These are phyloP conservation scores for Drosophila mimetica DNA, from an alignment of 2,888 invertebrate species.

Conservation along the genomic window DNA sequence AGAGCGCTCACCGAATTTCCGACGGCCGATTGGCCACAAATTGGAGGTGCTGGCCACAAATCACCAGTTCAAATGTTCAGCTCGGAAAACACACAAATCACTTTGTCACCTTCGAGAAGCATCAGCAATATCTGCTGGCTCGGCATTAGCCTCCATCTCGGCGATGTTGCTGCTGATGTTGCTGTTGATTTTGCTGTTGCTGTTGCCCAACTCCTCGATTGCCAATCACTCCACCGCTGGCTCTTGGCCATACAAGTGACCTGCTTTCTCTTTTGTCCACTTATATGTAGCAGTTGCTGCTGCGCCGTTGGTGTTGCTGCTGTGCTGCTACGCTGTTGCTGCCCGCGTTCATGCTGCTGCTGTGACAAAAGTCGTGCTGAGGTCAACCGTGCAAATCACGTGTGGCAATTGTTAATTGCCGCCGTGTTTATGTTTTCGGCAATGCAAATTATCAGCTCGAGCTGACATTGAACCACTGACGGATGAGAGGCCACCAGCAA, in stretches of 20 bases:
- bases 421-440: constrained; percentile 47
- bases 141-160: constrained; percentile 14
- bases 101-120: constrained; percentile 75
- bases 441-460: constrained; percentile 33
- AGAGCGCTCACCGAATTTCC: constrained; percentile 48
- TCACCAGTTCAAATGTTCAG: neutral
- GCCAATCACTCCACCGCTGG: constrained; percentile 67
- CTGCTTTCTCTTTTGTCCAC: constrained; percentile 83
- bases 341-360: constrained; percentile 38
- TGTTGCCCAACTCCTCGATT: constrained; percentile 59
- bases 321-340: constrained; percentile 35
- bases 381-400: constrained; percentile 66
- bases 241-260: constrained; percentile 82
- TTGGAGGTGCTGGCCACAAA: constrained; percentile 34
- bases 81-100: constrained; percentile 39
- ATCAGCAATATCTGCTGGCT: constrained; percentile 13
- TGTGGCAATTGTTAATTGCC: constrained; percentile 61
- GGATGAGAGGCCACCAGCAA: neutral
- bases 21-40: constrained; percentile 13
- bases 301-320: neutral
- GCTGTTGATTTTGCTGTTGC: neutral
- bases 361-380: constrained; percentile 42
- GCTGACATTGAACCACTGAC: constrained; percentile 49
- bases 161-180: neutral
- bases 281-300: constrained; percentile 55